Evolutionary conservation across 2,113 vertebrate species (phyloP), one percentile per base, ranked within the genome.

Genomic region (Ptychochromis oligacanthus): DNA sequence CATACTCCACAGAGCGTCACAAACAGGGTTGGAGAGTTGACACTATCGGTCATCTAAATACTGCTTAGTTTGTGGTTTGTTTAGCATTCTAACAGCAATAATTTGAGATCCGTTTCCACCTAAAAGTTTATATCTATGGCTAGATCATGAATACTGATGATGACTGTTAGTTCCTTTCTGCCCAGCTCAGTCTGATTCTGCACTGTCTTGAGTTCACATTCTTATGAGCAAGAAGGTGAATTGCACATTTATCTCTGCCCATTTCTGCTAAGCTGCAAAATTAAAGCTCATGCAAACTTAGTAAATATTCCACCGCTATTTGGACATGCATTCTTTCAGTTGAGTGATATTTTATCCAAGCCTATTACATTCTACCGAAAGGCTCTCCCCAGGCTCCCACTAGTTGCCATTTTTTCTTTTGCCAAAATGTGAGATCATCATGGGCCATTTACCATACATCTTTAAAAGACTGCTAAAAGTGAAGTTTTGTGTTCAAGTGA

Each of bases 1-100:
- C 77, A 86, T 13, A 79, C 46, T 83, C 43, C 7, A 64, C 81
- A 64, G 79, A 52, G 80, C 7, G 13, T 60, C 75, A 49, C 34
- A 84, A 81, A 88, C n/a, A 76, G 15, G 57, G 75, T n/a, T 79
- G 60, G 52, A 81, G 83, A 83, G 70, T 56, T 76, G 81, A 75
- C 43, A 58, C 54, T 26, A 76, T 65, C 52, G 1, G 7, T 57
- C 77, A 80, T 83, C 40, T 58, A 28, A 79, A 67, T 86, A 84
- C 28, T 88, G 82, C 90, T 86, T 74, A 78, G 20, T 74, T 43
- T 74, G 79, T 67, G 79, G 84, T 72, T 85, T 84, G 61, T 86
- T 85, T 76, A 77, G 54, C 54, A 81, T 83, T 82, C 84, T 61
- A 88, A 62, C 75, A 38, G 74, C 34, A n/a, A 56, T 67, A 36